A percentile compares a stretch with the other conserved stretches of the same genome.
These are phyloP conservation scores for Borostomias antarcticus DNA, from an alignment of 2,797 vertebrate genomes.

Conservation along the genomic window DNA sequence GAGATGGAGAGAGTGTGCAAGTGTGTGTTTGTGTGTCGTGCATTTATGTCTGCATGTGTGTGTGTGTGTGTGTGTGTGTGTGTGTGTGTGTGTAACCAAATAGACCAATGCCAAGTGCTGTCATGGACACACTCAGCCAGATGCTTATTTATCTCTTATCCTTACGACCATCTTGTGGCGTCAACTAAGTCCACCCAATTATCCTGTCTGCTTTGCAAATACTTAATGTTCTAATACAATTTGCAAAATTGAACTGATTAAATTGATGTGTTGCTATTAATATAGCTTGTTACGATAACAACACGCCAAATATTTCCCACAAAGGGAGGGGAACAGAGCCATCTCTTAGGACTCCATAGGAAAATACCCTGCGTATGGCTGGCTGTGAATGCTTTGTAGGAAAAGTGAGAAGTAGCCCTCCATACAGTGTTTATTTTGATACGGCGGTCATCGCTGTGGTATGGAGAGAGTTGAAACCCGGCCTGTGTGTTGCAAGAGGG, in stretches of 20 bases:
- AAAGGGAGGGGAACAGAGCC: not conserved
- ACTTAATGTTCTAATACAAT: constrained; percentile 1
- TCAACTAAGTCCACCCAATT: not conserved
- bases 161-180: not conserved
- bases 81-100: not conserved
- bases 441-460: not conserved
- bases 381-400: too few relatives aligned
- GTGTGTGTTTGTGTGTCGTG: not conserved
- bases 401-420: too few relatives aligned
- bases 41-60: not conserved
- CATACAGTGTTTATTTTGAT: too few relatives aligned
- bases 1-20: not conserved
- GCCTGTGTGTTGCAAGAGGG: not conserved
- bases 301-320: not conserved
- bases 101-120: not conserved
- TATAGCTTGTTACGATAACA: not conserved
- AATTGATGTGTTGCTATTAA: not conserved
- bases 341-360: not conserved
- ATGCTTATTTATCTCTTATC: not conserved
- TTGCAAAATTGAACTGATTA: not conserved
- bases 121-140: not conserved
- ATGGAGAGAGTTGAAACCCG: too few relatives aligned
- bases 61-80: not conserved
- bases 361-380: too few relatives aligned
- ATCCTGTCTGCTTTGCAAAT: not conserved